Evolutionary conservation across 2,113 vertebrate species (phyloP).

Genomic region (Microcebus ravelobensis): DNA sequence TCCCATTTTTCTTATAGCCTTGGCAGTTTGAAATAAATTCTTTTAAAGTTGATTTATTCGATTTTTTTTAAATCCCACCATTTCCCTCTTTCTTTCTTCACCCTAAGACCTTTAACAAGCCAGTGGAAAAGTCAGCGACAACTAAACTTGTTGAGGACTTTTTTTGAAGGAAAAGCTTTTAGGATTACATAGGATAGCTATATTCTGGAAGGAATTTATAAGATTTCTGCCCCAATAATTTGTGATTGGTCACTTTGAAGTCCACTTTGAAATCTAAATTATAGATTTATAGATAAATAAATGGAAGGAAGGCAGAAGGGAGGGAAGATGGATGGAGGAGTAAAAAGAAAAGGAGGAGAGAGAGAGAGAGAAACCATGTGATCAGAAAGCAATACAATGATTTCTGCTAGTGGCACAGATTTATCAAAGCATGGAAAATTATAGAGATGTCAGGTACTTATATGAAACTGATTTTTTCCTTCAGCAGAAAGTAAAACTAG

Average conservation of each 20-base stretch:
- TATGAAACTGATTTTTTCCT: neutral
- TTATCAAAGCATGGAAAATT: neutral
- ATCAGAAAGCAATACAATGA: neutral
- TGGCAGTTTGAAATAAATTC: slow-evolving; percentile 72
- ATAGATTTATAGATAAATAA: neutral
- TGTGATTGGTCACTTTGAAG: neutral
- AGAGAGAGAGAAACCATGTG: fast-evolving
- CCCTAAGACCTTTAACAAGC: slow-evolving; percentile 29
- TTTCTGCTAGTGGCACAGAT: neutral
- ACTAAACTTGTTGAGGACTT: neutral
- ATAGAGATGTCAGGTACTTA: neutral
- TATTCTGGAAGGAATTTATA: neutral
- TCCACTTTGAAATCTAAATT: neutral
- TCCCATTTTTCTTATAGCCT: slow-evolving; percentile 58
- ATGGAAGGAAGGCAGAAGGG: neutral
- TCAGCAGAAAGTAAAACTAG: neutral
- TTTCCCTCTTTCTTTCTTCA: neutral
- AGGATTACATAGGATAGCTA: neutral
- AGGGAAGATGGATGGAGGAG: no score
- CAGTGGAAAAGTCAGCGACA: neutral
- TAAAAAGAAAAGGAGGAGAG: neutral
- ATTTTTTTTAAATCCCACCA: neutral
- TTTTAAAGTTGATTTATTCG: slow-evolving; percentile 60
- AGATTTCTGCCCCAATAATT: neutral
- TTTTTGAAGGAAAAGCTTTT: neutral